Base-by-base conservation (phyloP, 53 echinoderm and acorn worm species). In the Mesocentrotus franciscanus region DNA sequence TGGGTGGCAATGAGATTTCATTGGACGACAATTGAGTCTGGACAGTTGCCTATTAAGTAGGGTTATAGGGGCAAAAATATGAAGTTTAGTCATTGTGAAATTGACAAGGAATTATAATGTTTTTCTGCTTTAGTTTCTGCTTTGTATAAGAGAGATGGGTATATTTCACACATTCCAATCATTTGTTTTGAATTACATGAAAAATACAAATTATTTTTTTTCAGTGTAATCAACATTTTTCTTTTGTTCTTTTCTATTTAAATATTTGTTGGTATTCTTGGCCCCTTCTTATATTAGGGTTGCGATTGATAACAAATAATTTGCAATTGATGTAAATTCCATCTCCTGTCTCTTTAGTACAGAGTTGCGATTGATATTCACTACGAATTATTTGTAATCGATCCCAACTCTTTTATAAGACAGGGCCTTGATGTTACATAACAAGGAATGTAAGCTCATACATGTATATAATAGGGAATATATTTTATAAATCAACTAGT, bases 1-100 rank as follows among this genome's bases (percentile, higher is more conserved):
- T 58, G n/a, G 58, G 29, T 57, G 58, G 87, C 58, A 58, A n/a
- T 87, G 87, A 87, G 58, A n/a, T 87, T 56, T 18, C n/a, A 87
- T 33, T 58, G n/a, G 87, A 56, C 27, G 29, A 27, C n/a, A 87
- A 57, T 87, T 87, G 24, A 87, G 10, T 18, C 58, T 57, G 56
- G 87, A 87, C 27, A 1, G 29, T 87, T 87, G n/a, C 87, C 58
- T 59, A 12, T 58, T 87, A 59, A 12, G 12, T 87, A 9, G 9
- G 33, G 30, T 33, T 76, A 14, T 12, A 76, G 32, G 33, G 76
- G 15, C 11, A 2, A 33, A 76, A 33, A 76, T 33, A 33, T 20
- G 20, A 68, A 68, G 68, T 68, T 22, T 68, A 20, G 17, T 20
- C 7, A 20, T 7, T 2, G 7, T 66, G 20, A 18, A 20, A 18